Conservation (phyloP, 2,113 vertebrate species). For the Tupaia tana region DNA sequence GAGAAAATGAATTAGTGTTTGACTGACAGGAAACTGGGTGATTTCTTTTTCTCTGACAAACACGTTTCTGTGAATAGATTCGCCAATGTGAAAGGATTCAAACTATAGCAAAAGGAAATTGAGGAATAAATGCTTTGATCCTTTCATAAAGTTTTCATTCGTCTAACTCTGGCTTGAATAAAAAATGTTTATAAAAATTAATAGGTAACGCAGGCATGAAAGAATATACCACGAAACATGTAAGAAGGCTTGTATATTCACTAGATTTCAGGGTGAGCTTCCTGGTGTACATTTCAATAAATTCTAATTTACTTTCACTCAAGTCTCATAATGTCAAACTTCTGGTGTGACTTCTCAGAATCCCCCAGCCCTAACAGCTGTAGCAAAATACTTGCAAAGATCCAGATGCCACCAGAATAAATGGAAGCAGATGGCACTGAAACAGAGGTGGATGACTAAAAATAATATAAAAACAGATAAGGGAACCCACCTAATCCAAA, state of each 20-base stretch:
- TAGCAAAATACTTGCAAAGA: background rate
- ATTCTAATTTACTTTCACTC: slow-evolving; percentile 34
- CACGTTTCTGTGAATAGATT: slow-evolving; percentile 65
- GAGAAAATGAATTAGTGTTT: background rate
- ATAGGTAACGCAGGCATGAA: background rate
- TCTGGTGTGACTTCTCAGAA: background rate
- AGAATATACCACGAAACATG: background rate
- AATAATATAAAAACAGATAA: background rate
- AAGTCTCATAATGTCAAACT: background rate
- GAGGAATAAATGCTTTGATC: slow-evolving; percentile 69
- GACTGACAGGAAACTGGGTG: background rate
- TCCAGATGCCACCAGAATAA: background rate
- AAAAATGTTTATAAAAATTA: slow-evolving; percentile 55
- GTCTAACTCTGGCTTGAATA: slow-evolving; percentile 55
- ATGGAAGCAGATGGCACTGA: background rate
- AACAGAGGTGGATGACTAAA: background rate
- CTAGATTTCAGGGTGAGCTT: background rate
- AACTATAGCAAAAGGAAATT: slow-evolving; percentile 64
- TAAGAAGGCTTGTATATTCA: background rate
- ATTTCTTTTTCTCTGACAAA: slow-evolving; percentile 53
- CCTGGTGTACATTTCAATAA: slow-evolving; percentile 15
- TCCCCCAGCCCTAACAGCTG: background rate
- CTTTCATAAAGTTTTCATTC: slow-evolving; percentile 64
- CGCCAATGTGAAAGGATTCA: slow-evolving; percentile 18
- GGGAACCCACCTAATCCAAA: background rate